Conservation (phyloP, 1,140 invertebrate species). For the Brevipalpus yothersi region DNA sequence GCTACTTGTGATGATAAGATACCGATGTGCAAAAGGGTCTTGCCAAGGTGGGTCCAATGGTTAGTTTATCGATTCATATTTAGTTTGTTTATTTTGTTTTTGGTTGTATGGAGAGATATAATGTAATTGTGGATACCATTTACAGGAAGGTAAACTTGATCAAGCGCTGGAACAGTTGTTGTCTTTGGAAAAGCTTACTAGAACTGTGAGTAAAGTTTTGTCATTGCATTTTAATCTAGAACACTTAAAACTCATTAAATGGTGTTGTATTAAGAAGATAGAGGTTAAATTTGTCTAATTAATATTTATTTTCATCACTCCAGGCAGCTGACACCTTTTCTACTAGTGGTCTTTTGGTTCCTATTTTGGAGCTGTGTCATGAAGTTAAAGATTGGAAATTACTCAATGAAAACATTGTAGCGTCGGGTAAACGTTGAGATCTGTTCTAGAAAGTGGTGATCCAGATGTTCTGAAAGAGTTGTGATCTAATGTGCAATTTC, state of each 20-base stretch:
- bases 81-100: neutral
- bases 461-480: conserved; percentile 97
- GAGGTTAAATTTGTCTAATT: conserved; percentile 6
- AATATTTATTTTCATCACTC: neutral
- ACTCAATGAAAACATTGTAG: conserved; percentile 77
- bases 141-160: conserved; percentile 50
- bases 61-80: neutral
- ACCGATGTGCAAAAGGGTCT: conserved; percentile 63
- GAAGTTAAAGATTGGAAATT: conserved; percentile 76
- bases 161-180: conserved; percentile 79
- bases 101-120: no score
- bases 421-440: conserved; percentile 73
- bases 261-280: neutral
- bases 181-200: conserved; percentile 79
- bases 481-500: conserved; percentile 67
- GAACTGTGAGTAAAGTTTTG: conserved; percentile 39
- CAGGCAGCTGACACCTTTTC: conserved; percentile 81
- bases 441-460: conserved; percentile 85
- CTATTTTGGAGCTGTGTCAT: conserved; percentile 79
- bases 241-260: neutral
- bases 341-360: conserved; percentile 71
- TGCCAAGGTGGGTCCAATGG: conserved; percentile 28
- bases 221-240: neutral
- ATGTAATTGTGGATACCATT: conserved; percentile 10
- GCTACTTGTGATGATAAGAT: conserved; percentile 81